Base-by-base conservation (phyloP, 2,113 vertebrate species). In the Coracopsis vasa region DNA sequence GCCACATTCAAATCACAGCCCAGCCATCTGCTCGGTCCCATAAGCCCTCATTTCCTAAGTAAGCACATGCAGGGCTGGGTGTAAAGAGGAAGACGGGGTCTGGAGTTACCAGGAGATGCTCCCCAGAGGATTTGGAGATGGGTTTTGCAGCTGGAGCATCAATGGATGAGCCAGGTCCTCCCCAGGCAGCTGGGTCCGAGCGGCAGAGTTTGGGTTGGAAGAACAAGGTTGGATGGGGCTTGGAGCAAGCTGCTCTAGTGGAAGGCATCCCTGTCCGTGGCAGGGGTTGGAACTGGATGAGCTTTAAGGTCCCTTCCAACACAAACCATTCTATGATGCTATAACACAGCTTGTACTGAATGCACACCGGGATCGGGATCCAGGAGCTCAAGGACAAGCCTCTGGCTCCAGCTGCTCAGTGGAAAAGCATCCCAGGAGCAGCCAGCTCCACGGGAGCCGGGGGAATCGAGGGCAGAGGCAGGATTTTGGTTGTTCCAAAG, bases 101-200 rank as follows among this genome's bases (percentile, higher is more conserved):
- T 20, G 5, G 10, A 25, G 50, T 16, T 1, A 48, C 50, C 71
- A 10, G 86, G 60, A 86, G 88, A 25, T 39, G 35, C 74, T 90
- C 94, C 44, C 0, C 4, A n/a, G 48, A 67, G 82, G 53, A 45
- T 85, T 44, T n/a, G 10, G 44, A 18, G 90, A 93, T 94, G 90
- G 86, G 7, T 58, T 97, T 44, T 83, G 71, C 95, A 94, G 95
- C 88, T 88, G 74, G 62, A 89, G 73, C 60, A 37, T 78, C 77
- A n/a, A n/a, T 0, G 5, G 73, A 42, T 13, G 14, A 13, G 47
- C 72, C 80, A 60, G 72, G 66, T 72, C 61, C 73, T 85, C 69
- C 82, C 71, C 61, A 12, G 66, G 75, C 81, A 37, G 93, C n/a
- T 56, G 70, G 33, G 54, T 54, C 83, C 19, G 4, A 78, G 70